Percentiles rank a stretch among this genome's conserved stretches.
Evolutionary conservation across 2,888 invertebrate species (phyloP).

Genomic region (Nesidiocoris tenuis): DNA sequence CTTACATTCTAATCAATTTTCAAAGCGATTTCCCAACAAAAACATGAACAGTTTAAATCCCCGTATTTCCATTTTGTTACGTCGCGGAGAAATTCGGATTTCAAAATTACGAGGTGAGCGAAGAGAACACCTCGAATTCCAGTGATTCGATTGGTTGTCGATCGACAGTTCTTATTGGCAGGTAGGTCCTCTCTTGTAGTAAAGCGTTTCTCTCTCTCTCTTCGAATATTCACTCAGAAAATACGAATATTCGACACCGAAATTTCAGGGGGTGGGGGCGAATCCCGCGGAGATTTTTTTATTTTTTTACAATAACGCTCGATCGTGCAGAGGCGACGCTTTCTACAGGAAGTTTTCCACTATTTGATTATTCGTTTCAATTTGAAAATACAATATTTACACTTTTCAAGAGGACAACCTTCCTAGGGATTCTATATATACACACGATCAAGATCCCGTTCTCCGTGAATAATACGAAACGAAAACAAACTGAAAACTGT

Average conservation of each 20-base stretch:
- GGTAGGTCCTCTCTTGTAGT: background rate
- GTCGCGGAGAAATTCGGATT: too few relatives aligned
- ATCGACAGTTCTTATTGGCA: too few relatives aligned
- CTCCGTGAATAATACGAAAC: background rate
- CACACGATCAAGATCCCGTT: constrained; percentile 10
- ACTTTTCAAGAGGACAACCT: constrained; percentile 23
- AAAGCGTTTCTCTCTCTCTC: background rate
- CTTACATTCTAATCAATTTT: too few relatives aligned
- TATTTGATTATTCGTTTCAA: background rate
- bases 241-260: background rate
- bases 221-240: background rate
- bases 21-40: too few relatives aligned
- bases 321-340: background rate
- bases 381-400: constrained; percentile 24
- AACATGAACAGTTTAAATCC: too few relatives aligned
- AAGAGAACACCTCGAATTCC: too few relatives aligned
- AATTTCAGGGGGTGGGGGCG: background rate
- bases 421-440: constrained; percentile 5
- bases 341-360: background rate
- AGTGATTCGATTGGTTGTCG: too few relatives aligned
- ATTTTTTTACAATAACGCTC: background rate
- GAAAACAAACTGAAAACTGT: background rate
- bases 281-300: too few relatives aligned
- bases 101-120: too few relatives aligned
- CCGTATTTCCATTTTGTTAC: too few relatives aligned